Conservation (phyloP, 2,113 vertebrate genomes). For the Hoplias malabaricus region DNA sequence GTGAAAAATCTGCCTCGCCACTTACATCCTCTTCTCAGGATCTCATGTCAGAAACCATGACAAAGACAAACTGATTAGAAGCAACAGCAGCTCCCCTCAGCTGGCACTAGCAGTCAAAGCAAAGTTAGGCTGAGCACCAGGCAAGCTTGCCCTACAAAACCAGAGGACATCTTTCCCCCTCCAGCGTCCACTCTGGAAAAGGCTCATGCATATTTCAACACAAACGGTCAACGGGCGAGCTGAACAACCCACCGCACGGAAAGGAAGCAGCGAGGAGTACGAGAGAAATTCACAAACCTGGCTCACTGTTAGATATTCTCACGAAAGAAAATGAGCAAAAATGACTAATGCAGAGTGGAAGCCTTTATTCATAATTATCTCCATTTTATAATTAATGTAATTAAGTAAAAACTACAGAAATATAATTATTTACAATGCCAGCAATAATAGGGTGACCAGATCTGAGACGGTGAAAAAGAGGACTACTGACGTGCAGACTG, state of each 20-base stretch:
- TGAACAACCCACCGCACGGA: neutral
- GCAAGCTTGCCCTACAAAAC: constrained; percentile 25
- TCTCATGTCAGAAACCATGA: constrained; percentile 18
- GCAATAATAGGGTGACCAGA: too few species aligned
- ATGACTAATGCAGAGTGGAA: too few species aligned
- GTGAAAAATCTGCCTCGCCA: constrained; percentile 32
- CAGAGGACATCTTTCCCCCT: constrained; percentile 2
- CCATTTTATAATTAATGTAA: too few species aligned
- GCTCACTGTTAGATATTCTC: too few species aligned
- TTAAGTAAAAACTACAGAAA: too few species aligned
- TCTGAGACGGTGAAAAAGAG: too few species aligned
- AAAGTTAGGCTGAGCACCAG: constrained; percentile 3
- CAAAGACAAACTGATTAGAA: constrained; percentile 34
- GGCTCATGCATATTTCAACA: constrained; percentile 41
- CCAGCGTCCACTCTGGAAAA: constrained; percentile 11
- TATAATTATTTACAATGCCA: too few species aligned
- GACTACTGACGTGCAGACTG: too few species aligned
- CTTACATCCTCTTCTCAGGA: constrained; percentile 28
- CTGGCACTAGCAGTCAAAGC: constrained; percentile 4
- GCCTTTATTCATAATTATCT: too few species aligned
- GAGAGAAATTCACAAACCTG: too few species aligned
- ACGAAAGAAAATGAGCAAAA: too few species aligned
- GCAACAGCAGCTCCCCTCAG: constrained; percentile 34
- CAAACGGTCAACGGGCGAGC: constrained; percentile 8
- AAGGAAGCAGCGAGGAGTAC: neutral